These are phyloP conservation scores for Leucoptera coffeella DNA, from an alignment of 2,888 invertebrate genomes.

Conservation along the genomic window DNA sequence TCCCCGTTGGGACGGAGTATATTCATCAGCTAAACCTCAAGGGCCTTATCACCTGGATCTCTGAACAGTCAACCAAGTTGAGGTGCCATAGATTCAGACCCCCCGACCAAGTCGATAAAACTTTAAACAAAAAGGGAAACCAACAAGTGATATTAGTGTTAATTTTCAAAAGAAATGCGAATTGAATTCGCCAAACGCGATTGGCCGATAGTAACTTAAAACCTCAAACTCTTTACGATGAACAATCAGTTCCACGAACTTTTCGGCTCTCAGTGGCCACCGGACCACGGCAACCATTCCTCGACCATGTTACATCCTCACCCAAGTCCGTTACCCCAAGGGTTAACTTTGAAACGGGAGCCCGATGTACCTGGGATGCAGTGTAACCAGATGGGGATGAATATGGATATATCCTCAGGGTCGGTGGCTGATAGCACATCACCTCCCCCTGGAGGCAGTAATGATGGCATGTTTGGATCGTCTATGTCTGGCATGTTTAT, in stretches of 20 bases:
- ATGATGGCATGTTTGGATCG: slow-evolving; percentile 38
- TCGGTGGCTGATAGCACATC: slow-evolving; percentile 56
- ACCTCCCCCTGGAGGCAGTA: slow-evolving; percentile 43
- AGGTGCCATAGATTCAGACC: slow-evolving; percentile 36
- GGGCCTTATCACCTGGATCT: slow-evolving; percentile 12
- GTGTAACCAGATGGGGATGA: slow-evolving; percentile 24
- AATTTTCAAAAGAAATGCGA: slow-evolving; percentile 22
- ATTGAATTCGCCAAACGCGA: slow-evolving; percentile 24
- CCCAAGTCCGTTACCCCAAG: slow-evolving; percentile 16
- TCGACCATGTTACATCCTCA: slow-evolving; percentile 34
- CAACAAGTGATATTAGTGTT: slow-evolving; percentile 25
- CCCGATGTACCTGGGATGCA: slow-evolving; percentile 24
- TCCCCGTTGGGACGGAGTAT: slow-evolving; percentile 35
- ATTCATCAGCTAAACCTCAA: slow-evolving; percentile 33
- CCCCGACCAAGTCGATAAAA: slow-evolving; percentile 46
- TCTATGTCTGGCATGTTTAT: slow-evolving; percentile 44
- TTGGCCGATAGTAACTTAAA: slow-evolving; percentile 32
- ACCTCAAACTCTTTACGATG: slow-evolving; percentile 22
- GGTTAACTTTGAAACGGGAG: slow-evolving; percentile 32
- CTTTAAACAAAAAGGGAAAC: slow-evolving; percentile 10
- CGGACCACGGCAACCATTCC: slow-evolving; percentile 41
- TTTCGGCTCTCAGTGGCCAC: slow-evolving; percentile 48
- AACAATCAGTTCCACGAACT: slow-evolving; percentile 43
- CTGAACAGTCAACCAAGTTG: slow-evolving; percentile 28
- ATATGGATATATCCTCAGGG: slow-evolving; percentile 22